These are phyloP conservation scores for Chloropsis cyanopogon DNA, from an alignment of 2,113 vertebrate genomes.

Conservation along the genomic window DNA sequence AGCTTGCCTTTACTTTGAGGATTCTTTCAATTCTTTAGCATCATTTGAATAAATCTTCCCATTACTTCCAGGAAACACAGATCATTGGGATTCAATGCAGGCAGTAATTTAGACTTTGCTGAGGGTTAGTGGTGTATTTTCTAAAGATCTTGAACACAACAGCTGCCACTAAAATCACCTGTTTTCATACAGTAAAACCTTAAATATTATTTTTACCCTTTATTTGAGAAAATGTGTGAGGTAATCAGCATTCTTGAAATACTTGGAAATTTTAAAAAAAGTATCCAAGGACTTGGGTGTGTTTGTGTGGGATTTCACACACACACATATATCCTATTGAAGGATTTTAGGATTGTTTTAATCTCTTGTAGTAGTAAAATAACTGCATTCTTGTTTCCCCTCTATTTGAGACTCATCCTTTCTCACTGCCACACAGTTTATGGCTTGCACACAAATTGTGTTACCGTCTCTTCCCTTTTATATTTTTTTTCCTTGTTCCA, in stretches of 20 bases:
- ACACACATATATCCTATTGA: rapidly evolving
- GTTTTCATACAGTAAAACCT: not conserved
- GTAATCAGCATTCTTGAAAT: not conserved
- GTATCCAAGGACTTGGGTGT: not conserved
- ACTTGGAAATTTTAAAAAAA: not conserved
- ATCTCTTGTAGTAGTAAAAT: not conserved
- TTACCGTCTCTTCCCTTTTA: not conserved
- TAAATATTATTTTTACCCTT: not conserved
- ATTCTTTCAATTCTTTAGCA: not conserved
- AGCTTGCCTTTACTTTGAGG: not conserved
- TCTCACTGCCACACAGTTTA: not conserved
- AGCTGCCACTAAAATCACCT: not conserved
- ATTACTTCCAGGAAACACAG: not conserved
- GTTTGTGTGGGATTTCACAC: not conserved
- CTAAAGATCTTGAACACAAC: not conserved
- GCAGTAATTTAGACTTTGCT: not conserved
- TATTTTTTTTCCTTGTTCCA: not conserved
- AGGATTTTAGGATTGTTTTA: not conserved
- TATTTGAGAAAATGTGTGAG: not conserved
- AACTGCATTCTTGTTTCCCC: not conserved
- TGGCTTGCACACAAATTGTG: conserved; percentile 32
- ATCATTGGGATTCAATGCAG: not conserved
- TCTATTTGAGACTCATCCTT: not conserved
- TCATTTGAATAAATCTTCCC: not conserved
- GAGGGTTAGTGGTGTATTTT: not conserved